Percentiles rank a stretch among this genome's conserved stretches.
These are phyloP conservation scores for Cyclina sinensis DNA, from an alignment of 1,140 invertebrate species.

Conservation along the genomic window DNA sequence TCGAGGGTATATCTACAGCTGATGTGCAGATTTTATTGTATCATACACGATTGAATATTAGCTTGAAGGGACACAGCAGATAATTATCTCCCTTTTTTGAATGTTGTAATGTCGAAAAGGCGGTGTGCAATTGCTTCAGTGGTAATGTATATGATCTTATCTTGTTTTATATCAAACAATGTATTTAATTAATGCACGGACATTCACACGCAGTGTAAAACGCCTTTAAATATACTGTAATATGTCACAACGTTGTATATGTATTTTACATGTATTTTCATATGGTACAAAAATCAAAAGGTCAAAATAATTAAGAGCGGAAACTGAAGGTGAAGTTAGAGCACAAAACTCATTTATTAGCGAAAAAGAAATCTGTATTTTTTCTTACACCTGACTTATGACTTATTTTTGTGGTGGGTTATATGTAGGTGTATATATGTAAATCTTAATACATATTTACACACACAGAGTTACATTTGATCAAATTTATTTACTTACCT, in stretches of 20 bases:
- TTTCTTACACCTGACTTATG: too few relatives aligned
- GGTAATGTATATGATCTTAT: neutral
- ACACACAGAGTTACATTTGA: too few relatives aligned
- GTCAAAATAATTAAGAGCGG: neutral
- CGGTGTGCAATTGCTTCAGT: neutral
- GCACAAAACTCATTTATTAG: too few relatives aligned
- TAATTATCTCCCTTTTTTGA: neutral
- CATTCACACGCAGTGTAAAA: neutral
- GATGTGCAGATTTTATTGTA: conserved; percentile 13
- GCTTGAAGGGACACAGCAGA: neutral
- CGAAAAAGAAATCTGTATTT: too few relatives aligned
- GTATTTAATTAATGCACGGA: conserved; percentile 6
- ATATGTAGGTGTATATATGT: too few relatives aligned
- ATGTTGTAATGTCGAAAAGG: neutral
- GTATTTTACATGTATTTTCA: neutral
- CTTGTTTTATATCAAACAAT: neutral
- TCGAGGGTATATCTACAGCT: neutral
- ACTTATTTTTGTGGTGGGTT: too few relatives aligned
- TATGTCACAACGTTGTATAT: too few relatives aligned
- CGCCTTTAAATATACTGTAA: neutral
- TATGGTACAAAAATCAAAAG: neutral
- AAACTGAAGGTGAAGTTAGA: neutral
- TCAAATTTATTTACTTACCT: neutral
- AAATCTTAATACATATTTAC: too few relatives aligned
- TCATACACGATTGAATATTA: neutral